Percentiles rank a stretch among this genome's conserved stretches.
Evolutionary conservation across 2,797 vertebrate species (phyloP).

Genomic region (Gallinago stenura): DNA sequence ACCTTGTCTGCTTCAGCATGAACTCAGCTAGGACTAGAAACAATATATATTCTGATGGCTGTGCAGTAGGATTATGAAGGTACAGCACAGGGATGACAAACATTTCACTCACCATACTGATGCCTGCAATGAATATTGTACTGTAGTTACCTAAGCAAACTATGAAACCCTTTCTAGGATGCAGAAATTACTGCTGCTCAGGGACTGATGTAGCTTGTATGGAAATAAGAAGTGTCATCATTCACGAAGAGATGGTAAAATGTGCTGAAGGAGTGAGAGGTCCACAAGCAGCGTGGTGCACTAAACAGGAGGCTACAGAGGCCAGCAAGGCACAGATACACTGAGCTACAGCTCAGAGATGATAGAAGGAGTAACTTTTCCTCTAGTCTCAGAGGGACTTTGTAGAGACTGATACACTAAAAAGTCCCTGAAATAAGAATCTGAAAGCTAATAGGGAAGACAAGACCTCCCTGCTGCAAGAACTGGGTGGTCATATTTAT

Average conservation of each 20-base stretch:
- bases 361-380: neutral
- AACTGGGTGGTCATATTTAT: neutral
- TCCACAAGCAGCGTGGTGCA: rapidly evolving
- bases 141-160: neutral
- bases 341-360: neutral
- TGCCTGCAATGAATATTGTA: neutral
- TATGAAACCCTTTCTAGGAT: neutral
- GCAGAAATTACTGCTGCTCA: neutral
- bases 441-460: neutral
- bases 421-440: neutral
- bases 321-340: neutral
- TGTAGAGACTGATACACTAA: neutral
- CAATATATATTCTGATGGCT: neutral
- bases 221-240: neutral
- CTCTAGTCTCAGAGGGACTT: neutral
- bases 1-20: neutral
- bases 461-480: neutral
- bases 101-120: neutral
- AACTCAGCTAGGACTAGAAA: neutral
- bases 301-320: neutral
- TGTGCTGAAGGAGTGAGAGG: neutral
- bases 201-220: neutral
- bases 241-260: neutral
- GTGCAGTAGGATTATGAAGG: neutral
- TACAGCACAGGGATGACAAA: neutral